These are phyloP conservation scores for Hylaeus volcanicus DNA, from an alignment of 1,140 invertebrate genomes.

Conservation along the genomic window DNA sequence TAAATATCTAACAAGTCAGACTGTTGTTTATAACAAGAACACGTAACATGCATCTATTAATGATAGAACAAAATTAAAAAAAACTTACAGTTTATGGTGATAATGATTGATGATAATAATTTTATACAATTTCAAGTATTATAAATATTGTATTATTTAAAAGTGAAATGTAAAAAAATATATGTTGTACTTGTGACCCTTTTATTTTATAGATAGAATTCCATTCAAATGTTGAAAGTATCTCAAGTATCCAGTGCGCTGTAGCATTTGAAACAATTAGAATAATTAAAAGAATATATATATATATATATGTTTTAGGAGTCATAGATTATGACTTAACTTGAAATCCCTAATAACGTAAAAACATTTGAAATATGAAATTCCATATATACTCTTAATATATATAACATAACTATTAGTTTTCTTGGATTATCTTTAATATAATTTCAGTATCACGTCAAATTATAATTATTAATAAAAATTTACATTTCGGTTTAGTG, in stretches of 20 bases:
- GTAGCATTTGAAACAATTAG: neutral
- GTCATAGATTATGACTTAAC: neutral
- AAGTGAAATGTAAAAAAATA: neutral
- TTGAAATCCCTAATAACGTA: neutral
- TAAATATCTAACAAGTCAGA: neutral
- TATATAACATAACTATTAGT: neutral
- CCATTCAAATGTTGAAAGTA: neutral
- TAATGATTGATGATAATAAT: neutral
- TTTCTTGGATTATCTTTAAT: neutral
- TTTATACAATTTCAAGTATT: slow-evolving; percentile 1
- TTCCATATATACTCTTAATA: neutral
- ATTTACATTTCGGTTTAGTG: slow-evolving; percentile 4
- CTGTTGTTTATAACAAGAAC: neutral
- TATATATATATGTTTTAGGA: neutral
- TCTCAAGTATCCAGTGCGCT: neutral
- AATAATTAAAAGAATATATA: neutral
- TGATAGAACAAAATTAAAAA: neutral
- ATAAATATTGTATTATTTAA: neutral
- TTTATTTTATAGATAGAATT: slow-evolving; percentile 3
- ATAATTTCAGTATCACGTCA: slow-evolving; percentile 11
- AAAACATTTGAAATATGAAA: neutral
- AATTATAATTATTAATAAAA: neutral
- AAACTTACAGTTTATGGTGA: neutral
- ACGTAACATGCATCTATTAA: neutral
- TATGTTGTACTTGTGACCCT: neutral